Evolutionary conservation across 2,888 invertebrate species (phyloP).

Genomic region (Drosophila nigricruria): DNA sequence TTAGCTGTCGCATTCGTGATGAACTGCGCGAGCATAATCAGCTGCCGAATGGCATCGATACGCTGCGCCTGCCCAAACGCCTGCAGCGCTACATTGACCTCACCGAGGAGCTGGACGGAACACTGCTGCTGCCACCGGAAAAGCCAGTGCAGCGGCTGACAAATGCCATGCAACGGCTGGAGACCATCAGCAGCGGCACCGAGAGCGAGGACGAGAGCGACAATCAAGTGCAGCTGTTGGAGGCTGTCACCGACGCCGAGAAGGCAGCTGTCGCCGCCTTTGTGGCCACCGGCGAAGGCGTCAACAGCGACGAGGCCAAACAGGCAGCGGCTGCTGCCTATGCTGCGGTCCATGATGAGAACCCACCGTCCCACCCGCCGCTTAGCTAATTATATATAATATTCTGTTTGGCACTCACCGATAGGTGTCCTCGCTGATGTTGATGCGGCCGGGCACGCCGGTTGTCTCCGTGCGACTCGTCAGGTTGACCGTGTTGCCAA

Average conservation of each 20-base stretch:
- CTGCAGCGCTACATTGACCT: slow-evolving; percentile 91
- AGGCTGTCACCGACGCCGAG: slow-evolving; percentile 70
- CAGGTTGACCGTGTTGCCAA: slow-evolving; percentile 97
- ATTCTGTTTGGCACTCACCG: slow-evolving; percentile 87
- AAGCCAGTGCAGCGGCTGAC: slow-evolving; percentile 32
- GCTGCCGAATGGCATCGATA: slow-evolving; percentile 90
- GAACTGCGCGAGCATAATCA: slow-evolving; percentile 89
- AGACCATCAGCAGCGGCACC: slow-evolving; percentile 61
- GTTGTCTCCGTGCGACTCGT: slow-evolving; percentile 97
- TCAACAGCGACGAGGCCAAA: slow-evolving; percentile 58
- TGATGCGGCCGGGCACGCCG: slow-evolving; percentile 94
- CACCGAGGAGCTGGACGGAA: slow-evolving; percentile 87
- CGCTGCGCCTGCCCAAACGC: slow-evolving; percentile 88
- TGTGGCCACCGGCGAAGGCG: slow-evolving; percentile 59
- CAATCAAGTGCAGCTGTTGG: slow-evolving; percentile 61
- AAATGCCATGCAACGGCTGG: slow-evolving; percentile 55
- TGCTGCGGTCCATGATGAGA: slow-evolving; percentile 33
- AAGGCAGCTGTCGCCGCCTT: slow-evolving; percentile 69
- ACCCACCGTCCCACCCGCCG: slow-evolving; percentile 21
- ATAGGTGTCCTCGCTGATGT: slow-evolving; percentile 96
- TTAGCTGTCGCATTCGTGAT: slow-evolving; percentile 89
- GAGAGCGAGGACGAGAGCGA: slow-evolving; percentile 71
- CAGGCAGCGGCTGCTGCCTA: slow-evolving; percentile 65
- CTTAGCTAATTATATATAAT: slow-evolving; percentile 35
- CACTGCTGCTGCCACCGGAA: slow-evolving; percentile 23